Evolutionary conservation across 2,888 invertebrate genomes (phyloP), one percentile per base, ranked within the genome.

Genomic region (Lamproptera curius): DNA sequence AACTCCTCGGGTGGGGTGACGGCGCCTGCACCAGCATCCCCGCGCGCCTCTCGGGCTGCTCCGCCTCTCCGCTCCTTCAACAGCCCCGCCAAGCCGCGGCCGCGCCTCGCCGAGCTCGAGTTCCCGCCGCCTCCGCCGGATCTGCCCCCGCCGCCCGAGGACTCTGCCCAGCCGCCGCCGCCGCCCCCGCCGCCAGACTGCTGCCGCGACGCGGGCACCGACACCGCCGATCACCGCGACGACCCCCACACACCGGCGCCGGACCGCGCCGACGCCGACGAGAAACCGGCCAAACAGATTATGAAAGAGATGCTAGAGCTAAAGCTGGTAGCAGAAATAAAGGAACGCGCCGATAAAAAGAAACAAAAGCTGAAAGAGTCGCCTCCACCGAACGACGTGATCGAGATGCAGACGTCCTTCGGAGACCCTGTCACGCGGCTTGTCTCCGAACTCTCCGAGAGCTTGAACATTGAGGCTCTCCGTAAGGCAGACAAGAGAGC

Each of bases 111-210:
- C 2, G 95, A 96, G 70, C 86, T 96, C 20, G 96, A 96, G 73
- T 96, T 96, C 78, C 96, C 96, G 0, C 96, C 96, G 13, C 96
- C 95, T 0, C 95, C 95, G 0, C 88, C 92, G 3, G 94, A 94
- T 64, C 78, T 94, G 42, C 94, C 94, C 1, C 95, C 95, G 13
- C 95, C 95, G 0, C 92, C 93, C 0, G 93, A 92, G 64, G 92
- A 92, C 51, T 82, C 89, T 48, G 84, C 89, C 39, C 79, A 76
- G 31, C 76, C 69, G 0, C 76, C 76, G 3, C 80, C 79, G 1
- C 80, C 79, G 6, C 82, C 79, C 4, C 82, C 82, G 6, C 80
- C 93, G 31, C 93, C 92, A 1, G 72, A 71, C 8, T 56, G 60
- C 55, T 62, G 66, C 53, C 91, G 92, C 1, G 92, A 92, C 70